Conservation (phyloP, 2,797 vertebrate species). For the Corythornis leucogaster region DNA sequence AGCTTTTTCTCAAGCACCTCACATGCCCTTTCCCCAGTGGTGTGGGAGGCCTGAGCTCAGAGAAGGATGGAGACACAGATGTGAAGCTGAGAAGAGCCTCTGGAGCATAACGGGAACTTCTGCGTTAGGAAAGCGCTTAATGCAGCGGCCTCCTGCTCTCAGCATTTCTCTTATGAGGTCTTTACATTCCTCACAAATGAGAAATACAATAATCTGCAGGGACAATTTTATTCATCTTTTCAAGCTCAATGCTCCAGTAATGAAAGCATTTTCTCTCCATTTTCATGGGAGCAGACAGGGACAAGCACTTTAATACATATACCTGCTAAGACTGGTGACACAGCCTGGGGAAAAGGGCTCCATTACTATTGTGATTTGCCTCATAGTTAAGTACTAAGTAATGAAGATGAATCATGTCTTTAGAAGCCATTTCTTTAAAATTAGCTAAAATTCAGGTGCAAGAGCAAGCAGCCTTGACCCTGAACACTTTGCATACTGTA, state of each 20-base stretch:
- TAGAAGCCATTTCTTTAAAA: not conserved
- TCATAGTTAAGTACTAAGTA: not conserved
- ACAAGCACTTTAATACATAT: not conserved
- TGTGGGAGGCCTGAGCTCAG: fast-evolving
- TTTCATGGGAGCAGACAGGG: not conserved
- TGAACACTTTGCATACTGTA: not conserved
- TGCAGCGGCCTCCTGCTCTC: fast-evolving
- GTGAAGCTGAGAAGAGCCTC: not conserved
- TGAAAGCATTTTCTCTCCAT: not conserved
- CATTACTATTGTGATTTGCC: not conserved
- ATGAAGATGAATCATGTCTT: not conserved
- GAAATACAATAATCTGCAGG: not conserved
- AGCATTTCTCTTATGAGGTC: not conserved
- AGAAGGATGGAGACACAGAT: too few relatives aligned
- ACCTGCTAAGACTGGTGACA: not conserved
- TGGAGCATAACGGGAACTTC: not conserved
- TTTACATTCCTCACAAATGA: not conserved
- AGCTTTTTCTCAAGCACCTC: not conserved
- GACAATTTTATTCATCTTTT: not conserved
- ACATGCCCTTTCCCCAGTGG: fast-evolving
- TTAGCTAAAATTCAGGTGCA: not conserved
- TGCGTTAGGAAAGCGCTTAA: not conserved
- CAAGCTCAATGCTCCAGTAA: not conserved
- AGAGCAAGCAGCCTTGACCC: not conserved
- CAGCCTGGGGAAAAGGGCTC: not conserved